These are phyloP conservation scores for Drosophila flavopinicola DNA, from an alignment of 2,888 invertebrate species.

Conservation along the genomic window DNA sequence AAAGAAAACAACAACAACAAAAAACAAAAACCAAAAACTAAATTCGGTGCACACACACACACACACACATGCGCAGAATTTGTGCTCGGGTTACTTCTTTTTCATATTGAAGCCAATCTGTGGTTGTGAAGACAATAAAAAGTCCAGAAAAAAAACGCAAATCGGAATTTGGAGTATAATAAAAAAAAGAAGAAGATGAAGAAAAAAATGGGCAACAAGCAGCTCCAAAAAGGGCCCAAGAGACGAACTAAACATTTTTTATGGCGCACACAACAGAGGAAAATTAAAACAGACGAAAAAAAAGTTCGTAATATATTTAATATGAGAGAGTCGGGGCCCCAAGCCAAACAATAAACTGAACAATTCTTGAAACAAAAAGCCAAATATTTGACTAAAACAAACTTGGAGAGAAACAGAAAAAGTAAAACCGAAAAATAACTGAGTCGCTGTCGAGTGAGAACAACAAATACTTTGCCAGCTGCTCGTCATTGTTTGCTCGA, in stretches of 20 bases:
- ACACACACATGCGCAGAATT: conserved; percentile 8
- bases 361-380: conserved; percentile 57
- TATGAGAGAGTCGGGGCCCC: conserved; percentile 25
- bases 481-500: conserved; percentile 73
- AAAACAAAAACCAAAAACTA: conserved; percentile 51
- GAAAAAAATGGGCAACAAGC: conserved; percentile 31
- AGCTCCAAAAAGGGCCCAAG: conserved; percentile 43
- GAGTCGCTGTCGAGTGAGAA: conserved; percentile 64
- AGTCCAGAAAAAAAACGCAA: conserved; percentile 61
- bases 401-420: no score
- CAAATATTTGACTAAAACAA: conserved; percentile 65
- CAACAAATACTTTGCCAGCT: conserved; percentile 72
- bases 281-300: conserved; percentile 42
- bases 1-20: conserved; percentile 48
- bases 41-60: conserved; percentile 48
- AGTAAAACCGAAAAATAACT: conserved; percentile 39
- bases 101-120: conserved; percentile 74
- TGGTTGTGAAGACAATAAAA: conserved; percentile 74
- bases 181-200: conserved; percentile 42
- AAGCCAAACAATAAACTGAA: conserved; percentile 47
- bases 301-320: conserved; percentile 50
- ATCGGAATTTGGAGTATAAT: conserved; percentile 68
- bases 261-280: conserved; percentile 55
- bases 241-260: conserved; percentile 46
- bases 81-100: conserved; percentile 54